Percentiles rank a stretch among this genome's conserved stretches.
phyloP scores from a whole-genome alignment of 1,140 invertebrate species.

The Diplogasteroides magnus region DNA sequence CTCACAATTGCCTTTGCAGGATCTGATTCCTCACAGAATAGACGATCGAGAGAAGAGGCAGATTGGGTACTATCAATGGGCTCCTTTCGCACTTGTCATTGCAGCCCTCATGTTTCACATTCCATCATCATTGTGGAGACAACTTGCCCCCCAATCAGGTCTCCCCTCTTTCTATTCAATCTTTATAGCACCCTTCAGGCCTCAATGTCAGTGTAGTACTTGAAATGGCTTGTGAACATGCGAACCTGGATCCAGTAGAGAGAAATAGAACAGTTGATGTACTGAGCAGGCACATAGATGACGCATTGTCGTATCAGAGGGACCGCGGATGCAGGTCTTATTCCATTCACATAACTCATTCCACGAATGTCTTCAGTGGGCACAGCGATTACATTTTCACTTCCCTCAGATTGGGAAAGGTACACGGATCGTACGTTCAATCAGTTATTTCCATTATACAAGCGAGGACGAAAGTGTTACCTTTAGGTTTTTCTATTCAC shows the following conservation, averaged over 20 bases:
- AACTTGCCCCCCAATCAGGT: slow-evolving; percentile 60
- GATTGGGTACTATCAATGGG: slow-evolving; percentile 55
- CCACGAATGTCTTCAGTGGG: slow-evolving; percentile 45
- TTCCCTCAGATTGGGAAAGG: neutral
- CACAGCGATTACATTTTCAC: neutral
- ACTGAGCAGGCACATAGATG: slow-evolving; percentile 49
- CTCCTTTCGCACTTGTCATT: slow-evolving; percentile 60
- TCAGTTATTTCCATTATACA: neutral
- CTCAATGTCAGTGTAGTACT: slow-evolving; percentile 51
- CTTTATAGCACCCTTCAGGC: slow-evolving; percentile 29
- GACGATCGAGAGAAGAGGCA: slow-evolving; percentile 53
- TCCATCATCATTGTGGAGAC: slow-evolving; percentile 61
- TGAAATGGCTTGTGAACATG: slow-evolving; percentile 51
- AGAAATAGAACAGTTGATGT: slow-evolving; percentile 50
- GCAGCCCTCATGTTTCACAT: slow-evolving; percentile 61
- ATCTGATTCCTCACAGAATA: slow-evolving; percentile 52
- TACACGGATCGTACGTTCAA: neutral
- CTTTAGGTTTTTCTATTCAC: neutral
- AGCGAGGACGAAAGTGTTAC: too few relatives aligned
- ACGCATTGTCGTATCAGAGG: slow-evolving; percentile 52
- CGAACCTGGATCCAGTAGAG: slow-evolving; percentile 49
- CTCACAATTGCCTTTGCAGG: slow-evolving; percentile 25
- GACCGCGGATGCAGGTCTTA: slow-evolving; percentile 46
- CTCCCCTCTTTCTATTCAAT: neutral
- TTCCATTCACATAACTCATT: neutral